Evolutionary conservation across 2,888 invertebrate genomes (phyloP), one percentile per base, ranked within the genome.

Genomic region (Notodonta dromedarius): DNA sequence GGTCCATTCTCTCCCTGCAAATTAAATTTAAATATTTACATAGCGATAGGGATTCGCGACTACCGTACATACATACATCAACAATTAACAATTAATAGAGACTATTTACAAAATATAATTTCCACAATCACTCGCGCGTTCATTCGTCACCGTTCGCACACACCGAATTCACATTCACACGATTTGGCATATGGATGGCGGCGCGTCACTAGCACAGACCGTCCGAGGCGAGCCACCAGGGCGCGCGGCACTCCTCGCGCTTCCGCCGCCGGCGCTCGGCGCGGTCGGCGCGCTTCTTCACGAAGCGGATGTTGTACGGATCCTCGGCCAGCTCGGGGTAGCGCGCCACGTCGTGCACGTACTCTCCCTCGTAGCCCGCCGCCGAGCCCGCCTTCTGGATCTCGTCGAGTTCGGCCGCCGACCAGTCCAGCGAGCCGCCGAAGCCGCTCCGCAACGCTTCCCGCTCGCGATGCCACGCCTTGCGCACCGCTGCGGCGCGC

Each of bases 311-410:
- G 92, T 99, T 99, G 94, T 97, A 98, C 8, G 98, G 98, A 94
- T 99, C 99, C 91, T 99, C 99, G 59, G 98, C 98, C 59, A 99
- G 94, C 86, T 98, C 98, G 0, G 98, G 98, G 92, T 98, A 98
- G 65, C 96, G 94, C 76, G 96, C 96, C 44, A 98, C 97, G 84
- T 98, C 98, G 89, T 98, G 98, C 74, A 97, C 96, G 92, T 98
- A 98, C 83, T 98, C 97, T 63, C 97, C 98, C 80, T 98, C 97
- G 91, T 98, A 98, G 77, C 96, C 97, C 48, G 96, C 95, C 62
- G 97, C 97, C 78, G 96, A 96, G 62, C 98, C 98, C 63, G 95
- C 94, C 85, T 97, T 98, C 72, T 96, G 94, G 69, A 99, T 96
- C 90, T 98, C 98, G 76, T 98, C 98, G 73, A 96, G 95, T 90